Base-by-base conservation (phyloP, 2,888 invertebrate species). In the Caenorhabditis plicata region DNA sequence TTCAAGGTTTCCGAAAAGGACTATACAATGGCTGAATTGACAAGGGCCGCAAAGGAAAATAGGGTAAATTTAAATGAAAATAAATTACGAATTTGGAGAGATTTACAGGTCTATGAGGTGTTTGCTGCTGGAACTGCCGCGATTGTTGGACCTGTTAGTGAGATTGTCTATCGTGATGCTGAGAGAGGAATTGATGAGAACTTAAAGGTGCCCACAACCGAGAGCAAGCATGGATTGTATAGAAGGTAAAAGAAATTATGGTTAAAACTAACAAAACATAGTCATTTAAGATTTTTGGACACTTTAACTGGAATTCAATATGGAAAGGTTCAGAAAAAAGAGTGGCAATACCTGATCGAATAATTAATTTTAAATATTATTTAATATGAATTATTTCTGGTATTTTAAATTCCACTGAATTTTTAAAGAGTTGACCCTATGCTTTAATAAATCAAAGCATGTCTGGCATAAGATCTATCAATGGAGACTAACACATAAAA, bases 41-140 rank as follows among this genome's bases (percentile, higher is more conserved):
- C 87, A 29, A 84, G 87, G 61, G 86, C 91, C 44, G 85, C 89
- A 52, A 86, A 87, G 48, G 87, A 91, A 82, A 89, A 89, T 71
- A 87, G 91, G 84, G n/a, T n/a, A n/a, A n/a, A n/a, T n/a, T n/a
- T n/a, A n/a, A n/a, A n/a, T n/a, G n/a, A n/a, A n/a, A n/a, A n/a
- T n/a, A n/a, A n/a, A n/a, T n/a, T n/a, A n/a, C n/a, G n/a, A n/a
- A n/a, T n/a, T n/a, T n/a, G n/a, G n/a, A n/a, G n/a, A n/a, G n/a
- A n/a, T n/a, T n/a, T n/a, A n/a, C n/a, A n/a, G n/a, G 94, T 96
- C 68, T 82, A 92, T 70, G 96, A 98, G 84, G 86, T 96, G 82
- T 98, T 98, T 83, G 96, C 95, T 48, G 87, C 92, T 13, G 98
- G 98, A 47, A 98, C 98, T 17, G 98, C 98, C 0, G 92, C 92